These are phyloP conservation scores for Stramonita haemastoma DNA, from an alignment of 2,888 invertebrate species.

Conservation along the genomic window DNA sequence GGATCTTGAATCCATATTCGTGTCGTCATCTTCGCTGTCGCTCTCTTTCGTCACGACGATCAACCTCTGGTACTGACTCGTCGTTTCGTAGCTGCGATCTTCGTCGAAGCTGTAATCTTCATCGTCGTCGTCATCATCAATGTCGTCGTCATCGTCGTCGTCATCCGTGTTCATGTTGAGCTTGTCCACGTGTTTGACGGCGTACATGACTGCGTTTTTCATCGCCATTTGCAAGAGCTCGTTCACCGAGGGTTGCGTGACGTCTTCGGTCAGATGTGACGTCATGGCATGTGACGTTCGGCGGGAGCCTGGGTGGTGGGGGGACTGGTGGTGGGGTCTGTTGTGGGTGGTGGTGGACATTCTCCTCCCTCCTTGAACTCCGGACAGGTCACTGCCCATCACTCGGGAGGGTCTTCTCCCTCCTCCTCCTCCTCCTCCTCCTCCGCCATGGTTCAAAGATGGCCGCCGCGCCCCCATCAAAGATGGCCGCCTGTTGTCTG, in stretches of 20 bases:
- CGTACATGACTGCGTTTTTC: conserved; percentile 33
- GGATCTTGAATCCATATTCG: neutral
- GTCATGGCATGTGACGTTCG: neutral
- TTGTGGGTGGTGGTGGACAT: neutral
- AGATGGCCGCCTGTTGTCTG: neutral
- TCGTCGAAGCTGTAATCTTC: neutral
- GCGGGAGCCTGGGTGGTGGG: neutral
- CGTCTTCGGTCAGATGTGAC: neutral
- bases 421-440: no score
- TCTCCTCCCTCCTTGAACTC: neutral
- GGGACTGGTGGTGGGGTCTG: neutral
- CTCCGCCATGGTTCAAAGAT: neutral
- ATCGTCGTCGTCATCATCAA: neutral
- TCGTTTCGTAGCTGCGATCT: neutral
- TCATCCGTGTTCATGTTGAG: neutral
- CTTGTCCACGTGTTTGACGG: conserved; percentile 34
- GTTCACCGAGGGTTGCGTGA: conserved; percentile 1
- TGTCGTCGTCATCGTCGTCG: neutral
- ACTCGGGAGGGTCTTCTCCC: neutral
- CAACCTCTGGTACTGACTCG: conserved; percentile 14
- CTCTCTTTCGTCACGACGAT: conserved; percentile 31
- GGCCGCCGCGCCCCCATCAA: neutral
- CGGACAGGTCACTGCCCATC: neutral
- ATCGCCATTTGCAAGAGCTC: conserved; percentile 7
- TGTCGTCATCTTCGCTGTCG: neutral